phyloP scores from a whole-genome alignment of 2,113 vertebrate species.

The Cairina moschata region DNA sequence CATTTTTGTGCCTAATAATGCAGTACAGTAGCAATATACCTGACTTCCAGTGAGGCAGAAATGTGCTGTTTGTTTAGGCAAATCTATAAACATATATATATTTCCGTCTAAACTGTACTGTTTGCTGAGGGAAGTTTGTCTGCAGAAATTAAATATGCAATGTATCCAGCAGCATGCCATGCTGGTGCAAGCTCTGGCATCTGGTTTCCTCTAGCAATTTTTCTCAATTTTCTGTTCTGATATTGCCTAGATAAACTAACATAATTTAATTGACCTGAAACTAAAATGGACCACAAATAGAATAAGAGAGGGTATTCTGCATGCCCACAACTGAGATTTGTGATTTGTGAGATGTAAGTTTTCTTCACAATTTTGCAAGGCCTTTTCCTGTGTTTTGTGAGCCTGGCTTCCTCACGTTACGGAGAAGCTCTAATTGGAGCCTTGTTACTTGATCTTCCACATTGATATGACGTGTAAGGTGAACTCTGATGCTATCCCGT shows the following conservation, averaged over 20 bases:
- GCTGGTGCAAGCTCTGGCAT: not conserved
- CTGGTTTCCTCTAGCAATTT: not conserved
- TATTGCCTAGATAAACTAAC: not conserved
- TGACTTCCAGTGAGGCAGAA: not conserved
- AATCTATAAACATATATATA: not conserved
- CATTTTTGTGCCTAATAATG: not conserved
- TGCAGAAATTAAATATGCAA: not conserved
- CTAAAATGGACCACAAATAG: rapidly evolving
- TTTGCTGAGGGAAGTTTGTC: not conserved
- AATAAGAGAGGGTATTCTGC: not conserved
- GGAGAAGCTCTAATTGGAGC: not conserved
- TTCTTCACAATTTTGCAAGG: not conserved
- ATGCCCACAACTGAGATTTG: rapidly evolving
- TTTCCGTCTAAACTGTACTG: not conserved
- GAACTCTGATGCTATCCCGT: rapidly evolving
- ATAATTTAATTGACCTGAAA: not conserved
- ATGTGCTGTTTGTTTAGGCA: not conserved
- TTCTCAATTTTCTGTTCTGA: not conserved
- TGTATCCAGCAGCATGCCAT: not conserved
- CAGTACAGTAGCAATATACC: not conserved
- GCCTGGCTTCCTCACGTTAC: not conserved
- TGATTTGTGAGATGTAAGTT: not conserved
- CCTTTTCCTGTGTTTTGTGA: not conserved
- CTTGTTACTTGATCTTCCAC: not conserved
- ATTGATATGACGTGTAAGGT: no score